Percentiles rank a stretch among this genome's conserved stretches.
These are phyloP conservation scores for Cordilura impudica DNA, from an alignment of 2,888 invertebrate species.

Conservation along the genomic window DNA sequence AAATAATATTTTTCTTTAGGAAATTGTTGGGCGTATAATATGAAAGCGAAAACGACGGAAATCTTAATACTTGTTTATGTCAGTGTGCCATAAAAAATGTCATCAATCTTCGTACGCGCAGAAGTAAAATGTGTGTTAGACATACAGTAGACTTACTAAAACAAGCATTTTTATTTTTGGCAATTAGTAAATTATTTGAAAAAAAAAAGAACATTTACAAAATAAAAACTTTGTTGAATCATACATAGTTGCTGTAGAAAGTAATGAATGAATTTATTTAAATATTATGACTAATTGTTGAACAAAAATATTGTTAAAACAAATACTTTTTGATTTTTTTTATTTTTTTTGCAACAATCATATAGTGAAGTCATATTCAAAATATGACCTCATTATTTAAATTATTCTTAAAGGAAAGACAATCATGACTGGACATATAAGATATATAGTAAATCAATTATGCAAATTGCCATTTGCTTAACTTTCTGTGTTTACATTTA, in stretches of 20 bases:
- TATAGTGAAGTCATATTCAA: background rate
- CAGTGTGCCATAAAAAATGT: conserved; percentile 37
- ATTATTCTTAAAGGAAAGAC: background rate
- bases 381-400: conserved; percentile 39
- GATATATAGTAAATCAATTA: conserved; percentile 20
- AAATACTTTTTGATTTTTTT: background rate
- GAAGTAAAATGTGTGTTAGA: conserved; percentile 44
- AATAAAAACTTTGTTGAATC: conserved; percentile 14
- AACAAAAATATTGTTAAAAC: background rate
- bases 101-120: conserved; percentile 33
- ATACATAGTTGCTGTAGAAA: background rate
- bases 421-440: conserved; percentile 3
- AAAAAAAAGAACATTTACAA: background rate
- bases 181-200: conserved; percentile 15
- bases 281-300: conserved; percentile 35
- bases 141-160: conserved; percentile 24
- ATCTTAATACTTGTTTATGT: conserved; percentile 51
- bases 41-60: conserved; percentile 54
- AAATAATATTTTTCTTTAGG: conserved; percentile 11
- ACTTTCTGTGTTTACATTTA: too few species aligned
- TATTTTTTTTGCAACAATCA: conserved; percentile 2
- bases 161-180: conserved; percentile 18
- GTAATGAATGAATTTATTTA: conserved; percentile 18
- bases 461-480: background rate
- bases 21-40: conserved; percentile 11